Evolutionary conservation across 2,113 vertebrate genomes (phyloP), one percentile per base, ranked within the genome.

Genomic region (Percina caprodes): DNA sequence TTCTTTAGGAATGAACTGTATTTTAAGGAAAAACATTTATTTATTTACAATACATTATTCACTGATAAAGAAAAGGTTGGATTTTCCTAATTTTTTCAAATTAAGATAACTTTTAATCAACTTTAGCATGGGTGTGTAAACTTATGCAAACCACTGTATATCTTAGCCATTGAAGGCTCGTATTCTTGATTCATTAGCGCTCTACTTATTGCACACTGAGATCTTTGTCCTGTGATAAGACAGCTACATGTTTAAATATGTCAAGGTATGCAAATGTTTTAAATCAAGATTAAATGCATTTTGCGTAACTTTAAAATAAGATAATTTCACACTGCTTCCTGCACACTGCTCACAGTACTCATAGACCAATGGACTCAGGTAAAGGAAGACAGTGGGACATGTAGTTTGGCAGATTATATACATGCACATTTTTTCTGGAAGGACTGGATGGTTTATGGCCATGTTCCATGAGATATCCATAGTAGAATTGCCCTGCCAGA

Each of bases 401-500:
- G 21, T 21, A 55, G 23, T 3, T 35, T 23, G 9, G 23, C 21
- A 12, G 10, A 54, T 35, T 23, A 16, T 10, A n/a, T n/a, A 0
- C 5, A 56, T 66, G 35, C 5, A 71, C 26, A 54, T 78, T 45
- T 74, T 10, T 46, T 30, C 58, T 51, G 9, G n/a, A 67, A 49
- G 51, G 62, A 0, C n/a, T 61, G 18, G 8, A 14, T 30, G 2
- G 19, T 48, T 24, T 13, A 3, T 10, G 19, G 35, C 73, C 35
- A 30, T 11, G 23, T 46, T 46, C 14, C 2, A 9, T 2, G 24
- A 26, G 39, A 72, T 8, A 63, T 2, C 0, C 30, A 13, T 45
- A 13, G 6, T 24, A 42, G 3, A 67, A 58, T 24, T 51, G 13
- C 26, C 26, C 14, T 30, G 30, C 23, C 35, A 67, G 7, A 65